Conservation (phyloP, 1,140 invertebrate species). For the Calosoma granatense region DNA sequence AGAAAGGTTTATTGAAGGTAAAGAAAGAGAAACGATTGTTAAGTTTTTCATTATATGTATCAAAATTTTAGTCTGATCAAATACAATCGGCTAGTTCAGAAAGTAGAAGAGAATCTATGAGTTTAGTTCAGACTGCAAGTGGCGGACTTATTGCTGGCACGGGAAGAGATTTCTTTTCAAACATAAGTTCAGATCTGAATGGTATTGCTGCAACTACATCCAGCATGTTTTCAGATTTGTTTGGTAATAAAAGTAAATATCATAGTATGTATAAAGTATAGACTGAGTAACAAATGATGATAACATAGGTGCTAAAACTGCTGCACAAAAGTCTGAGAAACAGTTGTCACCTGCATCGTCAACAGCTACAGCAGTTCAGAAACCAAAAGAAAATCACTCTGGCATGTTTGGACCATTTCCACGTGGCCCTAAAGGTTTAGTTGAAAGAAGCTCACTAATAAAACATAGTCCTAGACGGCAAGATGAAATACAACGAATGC, state of each 20-base stretch:
- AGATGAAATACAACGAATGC: slow-evolving; percentile 53
- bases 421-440: slow-evolving; percentile 65
- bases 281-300: neutral
- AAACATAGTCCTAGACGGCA: slow-evolving; percentile 62
- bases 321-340: slow-evolving; percentile 9
- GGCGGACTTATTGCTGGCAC: slow-evolving; percentile 37
- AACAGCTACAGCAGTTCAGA: slow-evolving; percentile 40
- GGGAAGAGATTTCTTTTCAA: slow-evolving; percentile 78
- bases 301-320: neutral
- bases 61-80: slow-evolving; percentile 26
- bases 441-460: slow-evolving; percentile 84
- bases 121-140: slow-evolving; percentile 35
- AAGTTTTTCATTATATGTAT: slow-evolving; percentile 8
- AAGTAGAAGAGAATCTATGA: slow-evolving; percentile 32
- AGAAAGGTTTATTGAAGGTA: slow-evolving; percentile 78
- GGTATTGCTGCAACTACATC: slow-evolving; percentile 82
- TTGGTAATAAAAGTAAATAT: slow-evolving; percentile 54
- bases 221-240: slow-evolving; percentile 85
- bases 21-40: slow-evolving; percentile 19
- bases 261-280: slow-evolving; percentile 18
- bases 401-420: slow-evolving; percentile 66
- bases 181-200: slow-evolving; percentile 80
- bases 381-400: slow-evolving; percentile 35
- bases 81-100: slow-evolving; percentile 29
- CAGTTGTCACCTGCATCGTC: slow-evolving; percentile 21